phyloP scores from a whole-genome alignment of 2,797 vertebrate species.

The Poecilia wingei region DNA sequence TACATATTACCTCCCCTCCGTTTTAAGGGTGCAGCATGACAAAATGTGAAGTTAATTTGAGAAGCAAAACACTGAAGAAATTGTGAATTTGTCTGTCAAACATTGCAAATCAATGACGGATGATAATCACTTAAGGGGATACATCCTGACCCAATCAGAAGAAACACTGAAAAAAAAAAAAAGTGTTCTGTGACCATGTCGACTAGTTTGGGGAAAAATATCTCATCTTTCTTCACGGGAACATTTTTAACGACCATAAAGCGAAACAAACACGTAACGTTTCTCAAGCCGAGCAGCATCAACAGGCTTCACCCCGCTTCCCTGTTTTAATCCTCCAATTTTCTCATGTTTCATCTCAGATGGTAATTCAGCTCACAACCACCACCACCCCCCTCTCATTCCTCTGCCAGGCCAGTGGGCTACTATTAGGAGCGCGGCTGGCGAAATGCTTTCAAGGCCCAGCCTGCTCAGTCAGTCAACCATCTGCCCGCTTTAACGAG shows the following conservation, averaged over 20 bases:
- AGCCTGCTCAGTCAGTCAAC: constrained; percentile 64
- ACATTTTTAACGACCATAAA: constrained; percentile 17
- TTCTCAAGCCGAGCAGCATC: constrained; percentile 17
- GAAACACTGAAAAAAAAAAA: constrained; percentile 53
- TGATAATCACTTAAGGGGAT: constrained; percentile 47
- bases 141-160: constrained; percentile 60
- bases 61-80: neutral
- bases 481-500: constrained; percentile 78
- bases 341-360: constrained; percentile 29
- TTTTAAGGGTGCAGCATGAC: neutral
- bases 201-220: constrained; percentile 13
- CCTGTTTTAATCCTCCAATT: neutral
- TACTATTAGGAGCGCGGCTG: constrained; percentile 66
- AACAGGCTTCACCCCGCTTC: neutral
- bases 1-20: too few relatives aligned
- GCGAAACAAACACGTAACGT: neutral
- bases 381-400: constrained; percentile 7
- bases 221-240: neutral
- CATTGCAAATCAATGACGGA: constrained; percentile 12
- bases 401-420: constrained; percentile 57
- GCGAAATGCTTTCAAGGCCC: constrained; percentile 67
- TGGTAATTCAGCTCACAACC: constrained; percentile 36
- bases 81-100: constrained; percentile 26
- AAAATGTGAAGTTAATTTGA: neutral
- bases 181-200: constrained; percentile 61